Base-by-base conservation (phyloP, 2,113 vertebrate genomes). In the Balaeniceps rex region DNA sequence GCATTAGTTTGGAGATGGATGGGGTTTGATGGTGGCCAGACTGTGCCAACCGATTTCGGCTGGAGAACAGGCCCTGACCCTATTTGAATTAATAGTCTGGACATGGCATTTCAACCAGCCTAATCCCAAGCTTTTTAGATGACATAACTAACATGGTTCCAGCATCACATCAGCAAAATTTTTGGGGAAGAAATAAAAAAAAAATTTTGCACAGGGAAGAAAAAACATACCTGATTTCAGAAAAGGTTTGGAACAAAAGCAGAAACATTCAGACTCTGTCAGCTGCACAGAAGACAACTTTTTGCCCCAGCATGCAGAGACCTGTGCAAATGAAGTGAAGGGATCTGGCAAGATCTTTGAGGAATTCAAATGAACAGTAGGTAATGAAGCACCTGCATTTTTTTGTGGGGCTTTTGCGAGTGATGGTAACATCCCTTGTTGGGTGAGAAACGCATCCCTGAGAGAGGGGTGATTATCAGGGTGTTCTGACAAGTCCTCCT, bases 401-500 rank as follows among this genome's bases (percentile, higher is more conserved):
- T 94, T 38, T 69, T 95, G 77, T 80, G 84, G 58, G 51, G 44
- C 51, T 95, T 96, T 92, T 0, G 0, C 0, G 3, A 76, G 33
- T n/a, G 71, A 66, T 60, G 63, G 51, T 71, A 83, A 80, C 42
- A 58, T 70, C 95, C 29, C 42, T 38, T 40, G 38, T 55, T 91
- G 79, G 91, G 75, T 77, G 75, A 91, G 87, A 96, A 94, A 74
- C 15, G 51, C 51, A 31, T 80, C 81, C 47, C 49, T 11, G 18
- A 6, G 11, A 77, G 55, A 54, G 44, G 14, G 28, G 42, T 38
- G 79, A 92, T 87, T 42, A 93, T 42, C 46, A 55, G 58, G 55
- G 29, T 93, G 93, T 95, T 96, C 91, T 95, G 87, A 91, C 91
- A 96, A 85, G 71, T 81, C 66, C 71, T 94, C n/a, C 31, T 66